phyloP scores from a whole-genome alignment of 2,113 vertebrate species.

The Anhinga anhinga region DNA sequence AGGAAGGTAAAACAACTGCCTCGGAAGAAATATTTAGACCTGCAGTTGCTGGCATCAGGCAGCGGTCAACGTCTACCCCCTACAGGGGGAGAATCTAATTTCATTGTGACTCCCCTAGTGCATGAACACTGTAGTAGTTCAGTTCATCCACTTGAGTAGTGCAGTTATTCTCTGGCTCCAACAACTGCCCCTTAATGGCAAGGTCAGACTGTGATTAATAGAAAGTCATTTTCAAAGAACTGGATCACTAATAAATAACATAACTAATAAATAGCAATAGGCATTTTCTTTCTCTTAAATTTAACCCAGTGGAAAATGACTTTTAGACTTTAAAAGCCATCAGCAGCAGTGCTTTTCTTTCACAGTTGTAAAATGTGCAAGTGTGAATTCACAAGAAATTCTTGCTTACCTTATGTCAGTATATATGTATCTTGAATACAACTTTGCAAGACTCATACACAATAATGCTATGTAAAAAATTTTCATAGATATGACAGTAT shows the following conservation, averaged over 20 bases:
- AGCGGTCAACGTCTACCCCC: slow-evolving; percentile 73
- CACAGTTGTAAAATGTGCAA: not conserved
- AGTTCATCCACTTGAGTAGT: not conserved
- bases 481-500: no score
- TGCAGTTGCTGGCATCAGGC: slow-evolving; percentile 61
- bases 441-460: not conserved
- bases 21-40: slow-evolving; percentile 50
- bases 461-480: not conserved
- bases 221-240: slow-evolving; percentile 49
- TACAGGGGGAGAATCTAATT: slow-evolving; percentile 79
- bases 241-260: slow-evolving; percentile 31
- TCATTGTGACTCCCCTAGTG: slow-evolving; percentile 43
- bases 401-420: not conserved
- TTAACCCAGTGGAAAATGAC: slow-evolving; percentile 15
- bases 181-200: slow-evolving; percentile 38
- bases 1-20: slow-evolving; percentile 8
- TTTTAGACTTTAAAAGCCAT: slow-evolving; percentile 31
- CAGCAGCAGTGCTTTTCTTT: not conserved
- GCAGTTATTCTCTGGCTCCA: slow-evolving; percentile 44
- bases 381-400: not conserved
- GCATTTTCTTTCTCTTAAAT: not conserved
- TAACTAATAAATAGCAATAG: not conserved
- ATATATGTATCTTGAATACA: not conserved
- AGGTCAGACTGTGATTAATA: slow-evolving; percentile 68
- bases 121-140: slow-evolving; percentile 7